Base-by-base conservation (phyloP, 2,113 vertebrate species). In the Zosterops lateralis region DNA sequence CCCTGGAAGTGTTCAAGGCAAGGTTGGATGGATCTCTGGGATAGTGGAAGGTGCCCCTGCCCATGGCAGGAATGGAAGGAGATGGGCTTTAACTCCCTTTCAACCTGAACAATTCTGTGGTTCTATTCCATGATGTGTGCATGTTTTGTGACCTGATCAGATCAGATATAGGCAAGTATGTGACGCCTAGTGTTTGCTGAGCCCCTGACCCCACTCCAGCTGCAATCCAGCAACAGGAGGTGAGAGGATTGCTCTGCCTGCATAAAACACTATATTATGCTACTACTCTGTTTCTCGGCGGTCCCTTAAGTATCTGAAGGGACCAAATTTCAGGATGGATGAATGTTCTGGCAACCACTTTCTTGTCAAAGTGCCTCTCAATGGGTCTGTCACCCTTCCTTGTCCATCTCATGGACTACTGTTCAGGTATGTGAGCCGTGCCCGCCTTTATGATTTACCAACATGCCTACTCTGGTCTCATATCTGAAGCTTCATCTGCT, bases 361-460 rank as follows among this genome's bases (percentile, higher is more conserved):
- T n/a, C 28, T 19, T 62, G 12, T 14, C 19, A 32, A 8, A 70
- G 0, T 50, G 3, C 32, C 8, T 89, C 28, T 34, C 17, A 42
- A 17, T 19, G n/a, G 9, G 17, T 24, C 6, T 61, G 10, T 40
- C 58, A 32, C 54, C 19, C 6, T n/a, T 54, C 40, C 18, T 4
- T 1, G 0, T n/a, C 64, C 3, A 6, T 75, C 12, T 57, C 6
- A n/a, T 0, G 3, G 40, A 17, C 12, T 79, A 7, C 19, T 62
- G 4, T 70, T 85, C 40, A 51, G 20, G 17, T 24, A 5, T 12
- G 32, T 72, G 26, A 91, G 10, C 14, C 47, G 7, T 42, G 29
- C 5, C 45, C 70, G n/a, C 3, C 20, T 68, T 4, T 17, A 6
- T 29, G 38, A 26, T 45, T 85, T 79, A n/a, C 72, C 80, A 50